These are phyloP conservation scores for Platysternon megacephalum DNA, from an alignment of 2,113 vertebrate species.

Conservation along the genomic window DNA sequence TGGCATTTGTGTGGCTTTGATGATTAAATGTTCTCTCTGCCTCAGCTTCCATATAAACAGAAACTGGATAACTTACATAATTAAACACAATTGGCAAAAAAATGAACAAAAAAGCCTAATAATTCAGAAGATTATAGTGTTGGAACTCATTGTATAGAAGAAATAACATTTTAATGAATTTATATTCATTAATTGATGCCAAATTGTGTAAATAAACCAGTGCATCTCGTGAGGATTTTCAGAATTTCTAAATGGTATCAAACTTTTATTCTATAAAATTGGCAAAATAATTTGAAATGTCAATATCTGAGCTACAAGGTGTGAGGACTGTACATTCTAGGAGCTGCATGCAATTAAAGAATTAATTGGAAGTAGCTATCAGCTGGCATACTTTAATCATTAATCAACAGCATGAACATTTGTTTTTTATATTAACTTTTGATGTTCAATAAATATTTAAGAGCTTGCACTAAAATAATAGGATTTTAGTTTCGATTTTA, in stretches of 20 bases:
- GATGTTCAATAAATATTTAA: neutral
- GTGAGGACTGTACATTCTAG: neutral
- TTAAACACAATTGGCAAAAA: neutral
- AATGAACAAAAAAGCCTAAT: neutral
- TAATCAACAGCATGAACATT: neutral
- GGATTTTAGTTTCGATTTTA: neutral
- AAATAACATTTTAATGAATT: neutral
- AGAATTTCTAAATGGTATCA: neutral
- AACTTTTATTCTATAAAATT: neutral
- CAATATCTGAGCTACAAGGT: neutral
- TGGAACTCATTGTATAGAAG: neutral
- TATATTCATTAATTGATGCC: neutral
- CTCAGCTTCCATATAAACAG: slow-evolving; percentile 1
- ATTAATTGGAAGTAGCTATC: neutral
- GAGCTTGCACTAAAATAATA: neutral
- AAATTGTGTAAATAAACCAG: neutral
- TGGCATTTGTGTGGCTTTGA: slow-evolving; percentile 72
- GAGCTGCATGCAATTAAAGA: neutral
- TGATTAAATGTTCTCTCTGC: slow-evolving; percentile 52
- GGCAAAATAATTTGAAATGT: neutral
- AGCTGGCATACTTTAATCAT: neutral
- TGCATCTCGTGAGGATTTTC: neutral
- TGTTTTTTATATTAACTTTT: neutral
- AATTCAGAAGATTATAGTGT: neutral
- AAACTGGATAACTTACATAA: neutral